Evolutionary conservation across 2,888 invertebrate genomes (phyloP).

Genomic region (Limnephilus rhombicus): DNA sequence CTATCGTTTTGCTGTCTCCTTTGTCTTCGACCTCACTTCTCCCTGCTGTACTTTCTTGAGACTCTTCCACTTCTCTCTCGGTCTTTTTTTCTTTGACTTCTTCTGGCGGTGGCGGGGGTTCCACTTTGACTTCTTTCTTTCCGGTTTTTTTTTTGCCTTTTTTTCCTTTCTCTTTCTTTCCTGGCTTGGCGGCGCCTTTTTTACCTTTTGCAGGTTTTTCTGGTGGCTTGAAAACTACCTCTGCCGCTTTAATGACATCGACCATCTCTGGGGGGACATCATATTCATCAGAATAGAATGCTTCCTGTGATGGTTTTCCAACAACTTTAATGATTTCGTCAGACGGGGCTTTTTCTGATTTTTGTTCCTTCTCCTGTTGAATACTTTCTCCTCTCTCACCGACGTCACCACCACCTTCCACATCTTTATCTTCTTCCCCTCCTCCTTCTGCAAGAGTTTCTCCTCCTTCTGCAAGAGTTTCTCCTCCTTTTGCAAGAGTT

Average conservation of each 20-base stretch:
- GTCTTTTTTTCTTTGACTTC: background rate
- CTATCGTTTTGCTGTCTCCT: background rate
- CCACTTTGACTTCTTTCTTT: background rate
- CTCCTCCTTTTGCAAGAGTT: background rate
- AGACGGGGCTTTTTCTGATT: background rate
- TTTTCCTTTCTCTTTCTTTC: slow-evolving; percentile 22
- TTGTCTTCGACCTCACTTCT: background rate
- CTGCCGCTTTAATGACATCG: slow-evolving; percentile 40
- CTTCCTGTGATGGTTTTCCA: background rate
- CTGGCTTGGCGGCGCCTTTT: background rate
- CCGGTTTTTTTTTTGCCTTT: slow-evolving; percentile 12
- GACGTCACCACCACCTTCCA: background rate
- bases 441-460: background rate
- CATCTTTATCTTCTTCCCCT: background rate
- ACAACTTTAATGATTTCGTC: background rate
- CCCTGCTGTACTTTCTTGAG: background rate
- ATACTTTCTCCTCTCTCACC: background rate
- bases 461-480: background rate
- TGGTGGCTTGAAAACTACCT: slow-evolving; percentile 31
- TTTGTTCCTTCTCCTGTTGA: background rate
- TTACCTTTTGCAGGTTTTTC: slow-evolving; percentile 21
- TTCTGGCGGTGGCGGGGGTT: slow-evolving; percentile 11
- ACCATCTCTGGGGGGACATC: slow-evolving; percentile 31
- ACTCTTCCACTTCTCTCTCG: background rate
- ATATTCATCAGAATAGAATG: slow-evolving; percentile 31